Evolutionary conservation across 2,113 vertebrate species (phyloP), one percentile per base, ranked within the genome.

Genomic region (Amia ocellicauda): DNA sequence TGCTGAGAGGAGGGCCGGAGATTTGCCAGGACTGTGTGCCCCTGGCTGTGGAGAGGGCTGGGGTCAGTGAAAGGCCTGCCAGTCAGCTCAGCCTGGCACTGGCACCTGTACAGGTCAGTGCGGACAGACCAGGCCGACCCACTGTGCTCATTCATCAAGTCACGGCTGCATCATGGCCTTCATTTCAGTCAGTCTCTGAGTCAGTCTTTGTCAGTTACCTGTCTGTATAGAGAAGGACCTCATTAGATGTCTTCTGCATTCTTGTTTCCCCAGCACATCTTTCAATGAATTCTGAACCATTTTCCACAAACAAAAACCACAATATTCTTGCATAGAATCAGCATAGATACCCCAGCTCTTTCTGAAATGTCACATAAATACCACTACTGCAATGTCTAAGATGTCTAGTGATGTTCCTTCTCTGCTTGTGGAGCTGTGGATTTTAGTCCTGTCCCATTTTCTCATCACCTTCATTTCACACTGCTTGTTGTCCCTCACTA

Each of bases 91-190:
- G 50, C 20, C 8, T 57, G 7, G 36, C 72, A 20, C 47, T 53
- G 28, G 45, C 60, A 17, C 42, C 58, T 53, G 67, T 52, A 1
- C 81, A 85, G 84, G 83, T 85, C 78, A 83, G 82, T 76, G 50
- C 17, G 29, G 8, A 40, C 71, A 4, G 36, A n/a, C 42, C 23
- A 63, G 13, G 62, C 27, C 55, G 7, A 31, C 10, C 16, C 28
- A 29, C 54, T 17, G 7, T 19, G 43, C 24, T 19, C 52, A 8
- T 27, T 50, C 58, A 56, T 59, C 49, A 29, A 68, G 64, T 72
- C 66, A 67, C 64, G 52, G 50, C 57, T 54, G 27, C 63, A 71
- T 57, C 54, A 61, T 62, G 57, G 66, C 57, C 57, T 51, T 62
- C 66, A 19, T 62, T 51, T 58, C 64, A 7, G 49, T 66, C 62